Percentiles rank a stretch among this genome's conserved stretches.
Evolutionary conservation across 2,797 vertebrate genomes (phyloP).

Genomic region (Darevskia nairensis): DNA sequence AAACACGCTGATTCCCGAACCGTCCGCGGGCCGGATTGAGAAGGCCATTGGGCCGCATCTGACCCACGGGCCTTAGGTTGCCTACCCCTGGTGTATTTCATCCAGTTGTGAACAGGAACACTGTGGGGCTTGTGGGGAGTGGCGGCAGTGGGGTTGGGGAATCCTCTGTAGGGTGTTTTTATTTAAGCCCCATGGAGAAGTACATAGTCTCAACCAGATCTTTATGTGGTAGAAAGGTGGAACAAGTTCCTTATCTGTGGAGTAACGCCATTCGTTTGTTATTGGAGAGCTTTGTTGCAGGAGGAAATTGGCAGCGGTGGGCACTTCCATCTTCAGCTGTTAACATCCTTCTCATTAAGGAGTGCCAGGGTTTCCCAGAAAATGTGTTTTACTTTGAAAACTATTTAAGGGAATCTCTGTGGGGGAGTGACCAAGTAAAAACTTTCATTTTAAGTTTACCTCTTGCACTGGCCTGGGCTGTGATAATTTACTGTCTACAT

Average conservation of each 20-base stretch:
- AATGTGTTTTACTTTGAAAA: not conserved
- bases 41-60: no score
- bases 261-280: not conserved
- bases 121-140: no score
- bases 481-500: no score
- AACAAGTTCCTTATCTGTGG: not conserved
- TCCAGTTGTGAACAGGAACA: not conserved
- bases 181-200: not conserved
- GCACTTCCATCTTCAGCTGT: not conserved
- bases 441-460: not conserved
- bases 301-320: not conserved
- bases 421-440: not conserved
- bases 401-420: not conserved
- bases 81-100: no score
- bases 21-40: no score
- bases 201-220: rapidly evolving
- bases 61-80: no score
- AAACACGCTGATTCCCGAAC: no score
- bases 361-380: not conserved
- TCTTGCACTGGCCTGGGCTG: no score
- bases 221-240: not conserved
- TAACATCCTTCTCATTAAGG: not conserved
- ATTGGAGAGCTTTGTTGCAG: not conserved
- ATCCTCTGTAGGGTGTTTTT: not conserved
- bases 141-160: no score